Evolutionary conservation across 2,797 vertebrate species (phyloP).

Genomic region (Pangasius djambal): DNA sequence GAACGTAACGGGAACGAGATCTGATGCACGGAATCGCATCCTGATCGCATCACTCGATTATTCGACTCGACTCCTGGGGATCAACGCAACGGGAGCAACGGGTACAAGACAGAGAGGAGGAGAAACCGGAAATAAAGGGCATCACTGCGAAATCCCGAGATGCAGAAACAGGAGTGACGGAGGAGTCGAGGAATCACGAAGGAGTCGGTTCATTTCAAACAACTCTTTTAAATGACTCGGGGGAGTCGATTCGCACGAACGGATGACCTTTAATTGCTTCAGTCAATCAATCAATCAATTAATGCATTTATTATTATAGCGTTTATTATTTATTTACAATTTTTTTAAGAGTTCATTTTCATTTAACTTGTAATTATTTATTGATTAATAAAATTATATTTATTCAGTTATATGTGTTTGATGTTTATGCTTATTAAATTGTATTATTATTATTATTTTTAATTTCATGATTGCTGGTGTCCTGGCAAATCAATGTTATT

Average conservation of each 20-base stretch:
- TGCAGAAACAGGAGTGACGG: background rate
- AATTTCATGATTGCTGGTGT: no score
- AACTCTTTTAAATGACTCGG: background rate
- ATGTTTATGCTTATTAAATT: background rate
- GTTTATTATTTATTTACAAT: background rate
- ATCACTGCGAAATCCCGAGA: background rate
- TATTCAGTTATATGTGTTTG: background rate
- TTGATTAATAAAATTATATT: background rate
- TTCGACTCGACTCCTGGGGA: background rate
- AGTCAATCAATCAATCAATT: background rate
- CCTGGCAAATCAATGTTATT: background rate
- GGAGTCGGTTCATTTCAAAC: background rate
- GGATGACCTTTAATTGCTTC: background rate
- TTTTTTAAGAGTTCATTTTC: background rate
- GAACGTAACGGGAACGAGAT: background rate
- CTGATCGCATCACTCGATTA: background rate
- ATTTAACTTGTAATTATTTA: background rate
- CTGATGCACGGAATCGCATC: background rate
- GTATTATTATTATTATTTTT: background rate
- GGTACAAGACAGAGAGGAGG: no score
- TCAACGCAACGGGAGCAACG: background rate
- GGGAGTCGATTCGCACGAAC: slow-evolving; percentile 16
- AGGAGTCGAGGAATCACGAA: background rate
- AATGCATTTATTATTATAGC: background rate
- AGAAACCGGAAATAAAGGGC: background rate